Evolutionary conservation across 1,140 invertebrate genomes (phyloP), one percentile per base, ranked within the genome.

Genomic region (Eupristina koningsbergeri): DNA sequence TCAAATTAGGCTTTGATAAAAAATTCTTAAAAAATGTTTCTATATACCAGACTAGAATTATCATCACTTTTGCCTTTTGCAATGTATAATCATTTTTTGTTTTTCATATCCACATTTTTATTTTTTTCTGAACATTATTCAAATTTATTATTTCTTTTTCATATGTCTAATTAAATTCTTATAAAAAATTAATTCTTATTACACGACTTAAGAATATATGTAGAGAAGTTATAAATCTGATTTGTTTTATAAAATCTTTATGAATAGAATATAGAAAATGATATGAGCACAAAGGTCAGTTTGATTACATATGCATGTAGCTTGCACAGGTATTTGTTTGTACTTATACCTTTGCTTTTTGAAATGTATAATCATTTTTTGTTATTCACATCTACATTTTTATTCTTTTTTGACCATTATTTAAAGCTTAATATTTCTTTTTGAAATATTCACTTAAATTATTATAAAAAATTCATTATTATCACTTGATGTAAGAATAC

Each of bases 11-110:
- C 83, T 80, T 86, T 79, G 76, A 83, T 83, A 82, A 71, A 84
- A 86, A 82, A 31, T 81, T 61, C 58, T 83, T 45, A 45, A 88
- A 86, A 89, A 87, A 80, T 67, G 82, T 88, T 87, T 88, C 81
- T 84, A n/a, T n/a, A n/a, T n/a, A n/a, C n/a, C n/a, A 85, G 89
- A 91, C 89, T 90, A 91, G 89, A 89, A 87, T 87, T 90, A 89
- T 86, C 86, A 89, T 90, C 87, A 89, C 89, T 86, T 83, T 84
- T 89, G 85, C 87, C 83, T 87, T 79, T 45, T 87, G 83, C 26
- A 39, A 58, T 36, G 84, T 53, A 83, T 84, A 73, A 67, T 80
- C n/a, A 84, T 47, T 79, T 22, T 36, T n/a, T 17, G 50, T 67
- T 75, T 47, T 50, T 36, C 78, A 31, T 58, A 74, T 63, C n/a